Conservation (phyloP, 2,797 vertebrate genomes). For the Amblyraja radiata region DNA sequence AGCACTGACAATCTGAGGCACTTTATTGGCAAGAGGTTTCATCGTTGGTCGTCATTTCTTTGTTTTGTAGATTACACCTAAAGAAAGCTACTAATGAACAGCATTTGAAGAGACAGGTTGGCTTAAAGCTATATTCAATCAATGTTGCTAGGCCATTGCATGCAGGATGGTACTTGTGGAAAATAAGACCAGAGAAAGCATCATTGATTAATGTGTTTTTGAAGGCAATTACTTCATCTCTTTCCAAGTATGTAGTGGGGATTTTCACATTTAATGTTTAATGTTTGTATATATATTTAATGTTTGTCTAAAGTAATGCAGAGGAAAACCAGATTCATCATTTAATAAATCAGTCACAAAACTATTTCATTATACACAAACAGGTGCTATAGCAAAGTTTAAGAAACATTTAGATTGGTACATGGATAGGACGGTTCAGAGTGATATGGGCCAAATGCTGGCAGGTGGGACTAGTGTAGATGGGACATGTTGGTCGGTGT, state of each 20-base stretch:
- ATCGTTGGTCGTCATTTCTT: slow-evolving; percentile 5
- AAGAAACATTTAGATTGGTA: too few species aligned
- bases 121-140: background rate
- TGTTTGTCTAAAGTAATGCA: background rate
- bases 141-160: background rate
- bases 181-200: slow-evolving; percentile 18
- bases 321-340: background rate
- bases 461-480: too few species aligned
- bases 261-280: background rate
- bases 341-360: background rate
- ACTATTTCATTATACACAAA: background rate
- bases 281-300: background rate
- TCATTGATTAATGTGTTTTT: slow-evolving; percentile 19
- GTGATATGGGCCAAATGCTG: too few species aligned
- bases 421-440: too few species aligned
- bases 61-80: slow-evolving; percentile 1
- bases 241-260: background rate
- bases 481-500: too few species aligned
- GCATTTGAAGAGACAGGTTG: background rate
- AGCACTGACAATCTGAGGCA: slow-evolving; percentile 3
- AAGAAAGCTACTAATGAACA: background rate
- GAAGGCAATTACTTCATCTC: background rate
- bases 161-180: background rate
- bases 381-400: too few species aligned
- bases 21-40: background rate